Evolutionary conservation across 1,140 invertebrate species (phyloP).

Genomic region (Microplitis mediator): DNA sequence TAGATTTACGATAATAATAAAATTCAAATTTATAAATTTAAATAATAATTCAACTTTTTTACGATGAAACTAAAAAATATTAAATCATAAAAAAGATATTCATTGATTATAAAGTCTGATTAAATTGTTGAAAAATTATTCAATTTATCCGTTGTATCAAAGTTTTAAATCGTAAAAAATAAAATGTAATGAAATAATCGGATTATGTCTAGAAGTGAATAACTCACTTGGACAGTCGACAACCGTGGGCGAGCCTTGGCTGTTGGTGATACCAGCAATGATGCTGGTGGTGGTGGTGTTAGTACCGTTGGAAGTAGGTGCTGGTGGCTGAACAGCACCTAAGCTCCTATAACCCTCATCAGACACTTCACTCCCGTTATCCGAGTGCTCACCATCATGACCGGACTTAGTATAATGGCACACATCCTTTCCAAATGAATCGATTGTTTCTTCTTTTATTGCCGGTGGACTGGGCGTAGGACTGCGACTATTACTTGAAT

Average conservation of each 20-base stretch:
- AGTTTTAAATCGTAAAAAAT: neutral
- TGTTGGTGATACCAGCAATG: constrained; percentile 44
- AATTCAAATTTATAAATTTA: no score
- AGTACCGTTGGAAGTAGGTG: constrained; percentile 51
- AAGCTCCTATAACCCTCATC: constrained; percentile 86
- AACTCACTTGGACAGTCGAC: constrained; percentile 63
- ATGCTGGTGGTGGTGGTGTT: constrained; percentile 49
- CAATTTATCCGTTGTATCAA: neutral
- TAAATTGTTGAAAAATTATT: neutral
- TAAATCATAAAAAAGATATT: no score
- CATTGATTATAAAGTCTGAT: no score
- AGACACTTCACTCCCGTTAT: constrained; percentile 84
- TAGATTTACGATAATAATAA: no score
- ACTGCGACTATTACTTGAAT: constrained; percentile 55
- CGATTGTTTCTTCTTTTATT: constrained; percentile 49
- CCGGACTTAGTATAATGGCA: constrained; percentile 46
- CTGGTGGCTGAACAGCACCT: constrained; percentile 69
- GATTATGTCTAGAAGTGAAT: constrained; percentile 22
- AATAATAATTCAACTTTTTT: no score
- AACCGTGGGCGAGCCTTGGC: constrained; percentile 52
- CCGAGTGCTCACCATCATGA: constrained; percentile 68
- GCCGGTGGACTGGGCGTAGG: constrained; percentile 54
- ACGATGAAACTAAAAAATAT: no score
- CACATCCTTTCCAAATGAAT: constrained; percentile 45
- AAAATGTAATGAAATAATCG: constrained; percentile 22